Base-by-base conservation (phyloP, 2,888 invertebrate genomes). In the Andrena camellia region DNA sequence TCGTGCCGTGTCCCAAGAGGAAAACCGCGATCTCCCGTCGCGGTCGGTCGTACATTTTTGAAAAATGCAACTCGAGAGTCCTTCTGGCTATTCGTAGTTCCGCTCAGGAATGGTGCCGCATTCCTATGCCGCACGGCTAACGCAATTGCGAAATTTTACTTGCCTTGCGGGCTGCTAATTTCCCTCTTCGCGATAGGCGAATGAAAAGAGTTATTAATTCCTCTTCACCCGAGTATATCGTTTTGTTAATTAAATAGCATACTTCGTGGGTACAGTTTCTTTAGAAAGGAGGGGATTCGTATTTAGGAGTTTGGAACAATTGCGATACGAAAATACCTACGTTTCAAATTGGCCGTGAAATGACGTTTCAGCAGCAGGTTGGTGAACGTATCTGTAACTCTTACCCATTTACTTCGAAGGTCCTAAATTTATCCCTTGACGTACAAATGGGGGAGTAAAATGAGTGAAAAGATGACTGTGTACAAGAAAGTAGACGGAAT, bases 1-100 rank as follows among this genome's bases (percentile, higher is more conserved):
- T 85, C 82, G 73, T 75, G 66, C 78, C 42, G 63, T 48, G 82
- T 89, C 88, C 86, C 84, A 72, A 68, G 66, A 78, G 88, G 72
- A 84, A 69, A 78, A 84, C 81, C 64, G 64, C 79, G 76, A 83
- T 84, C 80, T 80, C 76, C 17, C 31, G 54, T 17, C 74, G 42
- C 81, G 33, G 59, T 29, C 62, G 60, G 78, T 67, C 81, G 83
- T 89, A 89, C 88, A 89, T 91, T 90, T 91, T 90, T 91, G 87
- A 89, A 89, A 84, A 83, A 20, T 20, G 68, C 77, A 35, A 80
- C 86, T 81, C 81, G 68, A 79, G 79, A 75, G 71, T 78, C 64
- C 78, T 78, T 69, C 69, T 68, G 52, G 66, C 35, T n/a, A 35
- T 35, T 67, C 59, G 59, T 33, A 48, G 35, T 48, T 17, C 57